Base-by-base conservation (phyloP, 2,888 invertebrate genomes). In the Malthinus seriepunctatus region DNA sequence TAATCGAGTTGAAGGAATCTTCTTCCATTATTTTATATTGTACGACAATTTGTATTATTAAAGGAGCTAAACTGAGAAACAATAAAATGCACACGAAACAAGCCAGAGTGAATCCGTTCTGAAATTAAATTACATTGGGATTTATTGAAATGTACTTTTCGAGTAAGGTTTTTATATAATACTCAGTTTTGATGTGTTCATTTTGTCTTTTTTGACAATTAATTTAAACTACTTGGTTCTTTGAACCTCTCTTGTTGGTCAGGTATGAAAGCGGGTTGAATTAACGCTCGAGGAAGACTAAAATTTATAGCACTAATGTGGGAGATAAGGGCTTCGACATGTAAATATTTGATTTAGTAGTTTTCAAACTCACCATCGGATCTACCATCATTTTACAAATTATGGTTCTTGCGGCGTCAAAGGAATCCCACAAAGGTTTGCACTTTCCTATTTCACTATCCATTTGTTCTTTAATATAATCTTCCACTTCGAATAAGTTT, bases 401-500 rank as follows among this genome's bases (percentile, higher is more conserved):
- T 58, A 86, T 76, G 1, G 85, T 77, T 62, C 89, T 84, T 12
- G 85, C 78, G 23, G 88, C 87, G 64, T 87, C 82, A 67, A 85
- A 88, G 32, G 89, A 84, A 42, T 88, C 83, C 81, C 87, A 91
- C 35, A 92, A 79, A 0, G 90, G 90, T 1, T 84, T 82, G 74
- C 91, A 91, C 48, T 84, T 84, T 4, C 88, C 89, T 3, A 89
- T 86, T 49, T 86, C 84, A 52, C 83, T 82, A 1, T 84, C 83
- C 32, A 88, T 82, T 38, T 87, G 85, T 8, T 80, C 75, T 9
- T 87, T 78, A 48, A 88, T 88, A 69, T 90, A 86, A 10, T 82
- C 87, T 88, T 70, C 63, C 38, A 74, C 63, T 11, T 69, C 56
- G n/a, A 80, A 84, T 84, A 88, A 86, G 76, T 46, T 77, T 73